Base-by-base conservation (phyloP, 2,113 vertebrate species). In the Neogobius melanostomus region DNA sequence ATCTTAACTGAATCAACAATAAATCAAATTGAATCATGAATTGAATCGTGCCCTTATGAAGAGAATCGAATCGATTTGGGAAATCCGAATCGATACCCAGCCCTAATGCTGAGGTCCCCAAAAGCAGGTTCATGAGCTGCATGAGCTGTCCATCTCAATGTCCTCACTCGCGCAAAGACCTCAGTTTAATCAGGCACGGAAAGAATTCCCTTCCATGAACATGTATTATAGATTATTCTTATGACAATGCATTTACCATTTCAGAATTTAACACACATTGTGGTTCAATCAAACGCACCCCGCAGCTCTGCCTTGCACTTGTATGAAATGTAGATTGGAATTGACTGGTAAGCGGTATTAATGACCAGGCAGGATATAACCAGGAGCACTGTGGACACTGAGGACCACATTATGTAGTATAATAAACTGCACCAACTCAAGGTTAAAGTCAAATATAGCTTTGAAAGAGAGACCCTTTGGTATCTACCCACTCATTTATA, bases 401-500 rank as follows among this genome's bases (percentile, higher is more conserved):
- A 79, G 67, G 77, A 75, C 72, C 73, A 44, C 49, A 70, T 81
- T 52, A 65, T 56, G 7, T 68, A 65, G 53, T 16, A 53, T 14
- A 65, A 64, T 14, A 63, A 68, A 68, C 56, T 50, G 53, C 9
- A 66, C 66, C 15, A 75, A 53, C 43, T 65, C n/a, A 65, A 59
- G 61, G 79, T 73, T 79, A 70, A 59, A 69, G 65, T 73, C 48
- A 48, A 79, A 77, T 59, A 68, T 44, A 71, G 11, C 72, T 79
- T 57, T 60, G 67, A 71, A 78, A 71, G 77, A 64, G 52, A 68
- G 68, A 63, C 12, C 52, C 68, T 74, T 15, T 63, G 15, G 51
- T 71, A 64, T 63, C 10, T n/a, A 46, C 51, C 1, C 0, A 36
- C 64, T 43, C 54, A 80, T 90, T 85, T 84, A 72, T 61, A 81